phyloP scores from a whole-genome alignment of 2,797 vertebrate genomes.

The Saxicola maurus region DNA sequence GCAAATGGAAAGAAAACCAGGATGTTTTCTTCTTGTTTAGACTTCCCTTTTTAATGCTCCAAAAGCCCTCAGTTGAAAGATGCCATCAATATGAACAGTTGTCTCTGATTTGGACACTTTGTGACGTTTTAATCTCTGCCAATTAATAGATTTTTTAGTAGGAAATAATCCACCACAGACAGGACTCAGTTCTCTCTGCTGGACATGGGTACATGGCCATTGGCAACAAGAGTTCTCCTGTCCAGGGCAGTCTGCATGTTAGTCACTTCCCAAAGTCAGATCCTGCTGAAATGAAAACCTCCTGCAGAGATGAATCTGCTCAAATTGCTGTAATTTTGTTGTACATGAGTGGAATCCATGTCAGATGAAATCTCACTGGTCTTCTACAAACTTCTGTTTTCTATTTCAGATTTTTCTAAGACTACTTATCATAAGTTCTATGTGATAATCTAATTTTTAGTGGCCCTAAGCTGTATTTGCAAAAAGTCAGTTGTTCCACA shows the following conservation, averaged over 20 bases:
- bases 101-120: background rate
- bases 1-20: background rate
- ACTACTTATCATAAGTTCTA: background rate
- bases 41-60: background rate
- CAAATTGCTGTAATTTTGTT: background rate
- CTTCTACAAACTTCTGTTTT: background rate
- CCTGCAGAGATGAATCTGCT: background rate
- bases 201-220: rapidly evolving
- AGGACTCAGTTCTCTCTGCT: background rate
- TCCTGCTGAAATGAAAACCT: background rate
- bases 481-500: background rate
- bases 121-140: background rate
- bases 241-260: background rate
- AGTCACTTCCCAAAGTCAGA: background rate
- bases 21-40: background rate
- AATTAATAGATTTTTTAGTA: background rate
- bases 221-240: background rate
- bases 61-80: background rate
- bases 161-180: background rate
- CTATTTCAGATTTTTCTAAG: background rate
- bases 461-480: background rate
- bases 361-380: background rate
- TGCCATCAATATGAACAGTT: background rate
- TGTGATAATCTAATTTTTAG: background rate
- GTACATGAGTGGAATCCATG: background rate